Evolutionary conservation across 1,140 invertebrate species (phyloP).

Genomic region (Trialeurodes vaporariorum): DNA sequence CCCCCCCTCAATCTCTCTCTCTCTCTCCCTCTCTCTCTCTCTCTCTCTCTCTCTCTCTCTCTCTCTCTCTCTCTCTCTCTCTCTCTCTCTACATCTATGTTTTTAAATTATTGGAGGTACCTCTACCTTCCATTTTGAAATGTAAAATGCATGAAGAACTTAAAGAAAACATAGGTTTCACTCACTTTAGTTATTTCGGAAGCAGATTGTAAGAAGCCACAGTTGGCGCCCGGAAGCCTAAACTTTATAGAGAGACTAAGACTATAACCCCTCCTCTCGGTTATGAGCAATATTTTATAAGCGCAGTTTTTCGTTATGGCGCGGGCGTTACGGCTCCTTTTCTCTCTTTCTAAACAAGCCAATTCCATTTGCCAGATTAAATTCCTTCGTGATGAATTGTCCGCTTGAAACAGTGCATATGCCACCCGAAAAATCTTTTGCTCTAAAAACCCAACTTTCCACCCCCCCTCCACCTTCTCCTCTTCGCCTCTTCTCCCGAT

Average conservation of each 20-base stretch:
- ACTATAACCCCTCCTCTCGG: not conserved
- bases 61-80: no score
- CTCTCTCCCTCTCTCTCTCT: no score
- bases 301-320: no score
- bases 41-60: no score
- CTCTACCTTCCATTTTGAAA: no score
- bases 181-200: not conserved
- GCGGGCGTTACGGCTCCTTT: not conserved
- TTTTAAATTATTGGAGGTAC: no score
- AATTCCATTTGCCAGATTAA: not conserved
- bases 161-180: not conserved
- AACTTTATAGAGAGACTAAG: not conserved
- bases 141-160: no score
- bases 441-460: not conserved
- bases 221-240: not conserved
- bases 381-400: not conserved
- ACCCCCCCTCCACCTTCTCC: no score
- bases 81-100: no score
- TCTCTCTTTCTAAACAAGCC: not conserved
- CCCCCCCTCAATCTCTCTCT: no score
- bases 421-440: not conserved
- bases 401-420: not conserved
- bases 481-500: no score
- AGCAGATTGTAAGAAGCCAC: not conserved
- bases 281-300: not conserved